Evolutionary conservation across 2,113 vertebrate genomes (phyloP).

Genomic region (Axis porcinus): DNA sequence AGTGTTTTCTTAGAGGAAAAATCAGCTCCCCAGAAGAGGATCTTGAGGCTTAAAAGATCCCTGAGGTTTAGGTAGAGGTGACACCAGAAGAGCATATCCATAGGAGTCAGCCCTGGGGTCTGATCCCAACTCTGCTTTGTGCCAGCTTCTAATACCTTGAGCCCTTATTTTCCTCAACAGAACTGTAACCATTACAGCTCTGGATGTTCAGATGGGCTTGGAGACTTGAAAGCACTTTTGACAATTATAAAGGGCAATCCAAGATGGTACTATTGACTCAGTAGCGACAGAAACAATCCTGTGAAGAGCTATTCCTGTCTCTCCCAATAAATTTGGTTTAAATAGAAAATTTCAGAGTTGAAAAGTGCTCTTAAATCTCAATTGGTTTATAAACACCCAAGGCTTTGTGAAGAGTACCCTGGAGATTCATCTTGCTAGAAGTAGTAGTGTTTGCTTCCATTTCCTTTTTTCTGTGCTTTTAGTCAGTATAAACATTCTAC

Average conservation of each 20-base stretch:
- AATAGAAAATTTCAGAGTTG: neutral
- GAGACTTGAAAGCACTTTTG: neutral
- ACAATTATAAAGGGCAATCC: neutral
- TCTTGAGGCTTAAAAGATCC: neutral
- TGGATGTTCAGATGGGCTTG: neutral
- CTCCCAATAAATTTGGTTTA: neutral
- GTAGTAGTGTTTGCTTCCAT: neutral
- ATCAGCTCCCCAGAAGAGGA: rapidly evolving
- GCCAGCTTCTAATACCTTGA: neutral
- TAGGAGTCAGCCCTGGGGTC: neutral
- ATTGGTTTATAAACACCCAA: neutral
- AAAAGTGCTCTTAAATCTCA: neutral
- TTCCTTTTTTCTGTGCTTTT: neutral
- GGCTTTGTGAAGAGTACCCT: neutral
- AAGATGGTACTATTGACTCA: neutral
- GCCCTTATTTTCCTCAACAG: neutral
- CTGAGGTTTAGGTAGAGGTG: neutral
- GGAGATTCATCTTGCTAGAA: neutral
- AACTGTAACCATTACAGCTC: neutral
- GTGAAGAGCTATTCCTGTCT: neutral
- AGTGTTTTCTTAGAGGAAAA: neutral
- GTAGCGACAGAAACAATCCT: neutral
- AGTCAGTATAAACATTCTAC: neutral
- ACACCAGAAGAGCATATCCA: neutral
- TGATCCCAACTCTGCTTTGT: neutral